Evolutionary conservation across 2,888 invertebrate genomes (phyloP).

Genomic region (Megastigmus dorsalis): DNA sequence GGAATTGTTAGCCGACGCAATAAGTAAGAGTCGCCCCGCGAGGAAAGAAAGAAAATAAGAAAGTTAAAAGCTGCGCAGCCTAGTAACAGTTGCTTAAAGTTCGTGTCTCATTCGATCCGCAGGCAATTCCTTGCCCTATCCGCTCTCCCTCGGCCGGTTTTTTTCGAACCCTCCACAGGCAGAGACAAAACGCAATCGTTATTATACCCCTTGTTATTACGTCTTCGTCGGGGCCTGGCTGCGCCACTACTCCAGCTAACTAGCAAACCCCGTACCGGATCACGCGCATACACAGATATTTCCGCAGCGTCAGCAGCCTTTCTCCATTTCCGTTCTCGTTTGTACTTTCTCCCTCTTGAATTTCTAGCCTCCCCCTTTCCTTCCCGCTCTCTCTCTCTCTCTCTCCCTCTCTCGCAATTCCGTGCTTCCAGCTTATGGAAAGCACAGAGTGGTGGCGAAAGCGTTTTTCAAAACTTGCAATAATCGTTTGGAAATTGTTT

Average conservation of each 20-base stretch:
- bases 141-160: neutral
- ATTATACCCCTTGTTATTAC: constrained; percentile 44
- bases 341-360: no score
- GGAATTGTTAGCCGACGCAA: no score
- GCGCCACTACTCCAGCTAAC: constrained; percentile 25
- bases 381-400: neutral
- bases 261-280: constrained; percentile 36
- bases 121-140: neutral
- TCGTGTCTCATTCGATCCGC: constrained; percentile 17
- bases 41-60: neutral
- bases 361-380: neutral
- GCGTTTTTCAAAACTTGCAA: neutral
- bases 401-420: neutral
- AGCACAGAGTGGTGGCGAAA: neutral
- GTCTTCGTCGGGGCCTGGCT: neutral
- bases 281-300: constrained; percentile 39
- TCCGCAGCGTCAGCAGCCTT: constrained; percentile 41
- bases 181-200: constrained; percentile 33
- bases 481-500: neutral
- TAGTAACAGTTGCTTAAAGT: constrained; percentile 1
- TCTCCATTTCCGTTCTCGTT: constrained; percentile 26
- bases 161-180: no score
- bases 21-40: no score
- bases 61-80: neutral
- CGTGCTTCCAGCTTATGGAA: no score